Base-by-base conservation (phyloP, 2,797 vertebrate genomes). In the Poecilia gillii region DNA sequence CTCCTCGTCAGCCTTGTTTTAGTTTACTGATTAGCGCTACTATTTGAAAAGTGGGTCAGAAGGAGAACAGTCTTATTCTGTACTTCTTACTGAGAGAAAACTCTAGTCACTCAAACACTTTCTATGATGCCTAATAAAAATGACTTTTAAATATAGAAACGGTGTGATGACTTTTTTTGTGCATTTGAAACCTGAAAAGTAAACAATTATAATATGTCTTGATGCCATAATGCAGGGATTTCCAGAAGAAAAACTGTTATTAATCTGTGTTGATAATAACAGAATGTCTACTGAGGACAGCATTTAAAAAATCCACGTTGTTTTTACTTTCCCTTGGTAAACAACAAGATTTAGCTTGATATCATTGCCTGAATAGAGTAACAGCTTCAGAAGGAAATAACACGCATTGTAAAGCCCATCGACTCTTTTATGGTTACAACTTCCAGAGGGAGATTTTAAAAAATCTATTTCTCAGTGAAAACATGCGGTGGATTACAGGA, bases 381-480 rank as follows among this genome's bases (percentile, higher is more conserved):
- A 70, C 9, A 70, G 23, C 39, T n/a, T n/a, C 64, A 39, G 18
- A 3, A 8, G 3, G 20, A 39, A 66, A 41, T 23, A 66, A 33
- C 3, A 41, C 0, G 8, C 18, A 66, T 11, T 39, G 39, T n/a
- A 39, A 46, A 33, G 0, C 3, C 25, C 18, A 12, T 23, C 57
- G 8, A 75, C 33, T 25, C 45, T 74, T 16, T 64, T 62, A 72
- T 73, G 36, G 33, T 53, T 79, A 72, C 13, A 66, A 28, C 41
- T 7, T 75, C 43, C n/a, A 76, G 78, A 84, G 77, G 3, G 39
- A 43, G 64, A 25, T 28, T 49, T 78, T 47, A 33, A 76, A 85
- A 49, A 55, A 77, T 43, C 57, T 62, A 13, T 82, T 83, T 72
- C 31, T 72, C n/a, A 82, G 5, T 79, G 14, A 79, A 79, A 46